phyloP scores from a whole-genome alignment of 2,113 vertebrate species.

The Misgurnus anguillicaudatus region DNA sequence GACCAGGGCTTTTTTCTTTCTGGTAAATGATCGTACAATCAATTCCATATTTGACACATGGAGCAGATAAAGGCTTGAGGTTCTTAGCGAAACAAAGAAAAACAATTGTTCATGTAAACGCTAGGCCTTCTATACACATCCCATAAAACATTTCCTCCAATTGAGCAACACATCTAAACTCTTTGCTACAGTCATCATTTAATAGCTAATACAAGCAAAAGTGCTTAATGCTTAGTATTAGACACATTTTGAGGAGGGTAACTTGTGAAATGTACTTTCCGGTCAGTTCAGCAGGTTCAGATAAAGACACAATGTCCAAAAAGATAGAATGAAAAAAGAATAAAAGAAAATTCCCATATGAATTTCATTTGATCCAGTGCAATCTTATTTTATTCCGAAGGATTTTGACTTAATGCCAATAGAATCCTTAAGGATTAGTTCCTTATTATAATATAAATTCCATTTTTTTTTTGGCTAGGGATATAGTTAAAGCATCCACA shows the following conservation, averaged over 20 bases:
- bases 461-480: not conserved
- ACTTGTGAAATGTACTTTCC: not conserved
- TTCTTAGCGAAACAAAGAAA: not conserved
- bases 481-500: not conserved
- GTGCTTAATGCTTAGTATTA: too few species aligned
- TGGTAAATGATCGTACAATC: constrained; percentile 25
- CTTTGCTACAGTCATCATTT: too few species aligned
- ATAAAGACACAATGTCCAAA: not conserved
- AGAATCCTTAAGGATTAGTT: not conserved
- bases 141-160: too few species aligned
- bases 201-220: too few species aligned
- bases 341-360: not conserved
- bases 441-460: too few species aligned
- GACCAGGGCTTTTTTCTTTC: constrained; percentile 18
- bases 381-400: not conserved
- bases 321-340: not conserved
- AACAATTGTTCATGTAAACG: not conserved
- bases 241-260: too few species aligned
- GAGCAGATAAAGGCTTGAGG: constrained; percentile 2
- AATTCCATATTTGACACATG: constrained; percentile 14
- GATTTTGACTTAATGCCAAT: not conserved
- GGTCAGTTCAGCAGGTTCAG: not conserved
- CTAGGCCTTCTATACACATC: not conserved
- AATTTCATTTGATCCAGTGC: not conserved
- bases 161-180: not conserved